Conservation (phyloP, 1,140 invertebrate species). For the Chionoecetes opilio region DNA sequence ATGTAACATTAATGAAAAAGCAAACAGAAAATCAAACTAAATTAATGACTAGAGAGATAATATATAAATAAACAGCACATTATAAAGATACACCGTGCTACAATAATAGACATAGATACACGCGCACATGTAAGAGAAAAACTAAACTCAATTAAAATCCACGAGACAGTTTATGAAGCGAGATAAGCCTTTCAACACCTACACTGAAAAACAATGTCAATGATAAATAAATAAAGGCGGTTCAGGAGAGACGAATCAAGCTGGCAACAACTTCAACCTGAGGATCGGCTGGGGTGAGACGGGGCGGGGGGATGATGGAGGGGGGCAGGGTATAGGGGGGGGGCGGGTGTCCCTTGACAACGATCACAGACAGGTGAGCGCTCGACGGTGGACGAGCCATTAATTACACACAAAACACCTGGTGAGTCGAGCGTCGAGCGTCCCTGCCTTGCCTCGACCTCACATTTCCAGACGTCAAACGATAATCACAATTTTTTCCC, state of each 20-base stretch:
- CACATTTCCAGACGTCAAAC: slow-evolving; percentile 27
- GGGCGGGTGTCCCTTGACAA: background rate
- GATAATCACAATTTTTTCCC: background rate
- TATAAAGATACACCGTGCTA: background rate
- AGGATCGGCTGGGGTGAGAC: background rate
- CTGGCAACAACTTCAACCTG: background rate
- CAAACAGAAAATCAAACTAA: no score
- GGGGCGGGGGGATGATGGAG: background rate
- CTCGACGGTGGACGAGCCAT: background rate
- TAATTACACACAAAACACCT: background rate
- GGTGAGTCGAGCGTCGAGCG: background rate
- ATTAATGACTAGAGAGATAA: no score
- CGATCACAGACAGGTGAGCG: slow-evolving; percentile 23
- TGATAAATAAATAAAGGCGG: slow-evolving; percentile 21
- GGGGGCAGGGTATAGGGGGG: background rate
- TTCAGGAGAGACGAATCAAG: background rate
- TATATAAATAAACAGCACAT: background rate
- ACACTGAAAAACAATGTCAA: slow-evolving; percentile 7
- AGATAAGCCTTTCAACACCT: background rate
- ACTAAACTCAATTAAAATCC: background rate
- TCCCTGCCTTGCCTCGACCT: background rate
- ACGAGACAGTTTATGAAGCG: background rate
- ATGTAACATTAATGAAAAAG: no score
- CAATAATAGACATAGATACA: slow-evolving; percentile 28
- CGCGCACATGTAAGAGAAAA: background rate